phyloP scores from a whole-genome alignment of 2,888 invertebrate species.

The Troides oblongomaculatus region DNA sequence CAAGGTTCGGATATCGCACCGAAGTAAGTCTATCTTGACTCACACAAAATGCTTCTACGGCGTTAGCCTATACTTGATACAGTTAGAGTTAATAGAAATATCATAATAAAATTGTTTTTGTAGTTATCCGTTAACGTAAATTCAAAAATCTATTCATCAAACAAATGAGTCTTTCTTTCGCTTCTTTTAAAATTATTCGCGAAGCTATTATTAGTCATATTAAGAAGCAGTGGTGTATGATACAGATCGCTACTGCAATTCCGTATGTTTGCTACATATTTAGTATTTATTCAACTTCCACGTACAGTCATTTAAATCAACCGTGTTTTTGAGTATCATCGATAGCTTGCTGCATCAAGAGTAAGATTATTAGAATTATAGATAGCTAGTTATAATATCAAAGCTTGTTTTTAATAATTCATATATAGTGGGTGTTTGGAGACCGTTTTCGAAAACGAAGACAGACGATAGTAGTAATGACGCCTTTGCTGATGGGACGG shows the following conservation, averaged over 20 bases:
- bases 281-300: slow-evolving; percentile 31
- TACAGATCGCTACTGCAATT: slow-evolving; percentile 49
- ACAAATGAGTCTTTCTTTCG: slow-evolving; percentile 33
- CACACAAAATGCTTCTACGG: slow-evolving; percentile 36
- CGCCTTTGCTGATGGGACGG: too few relatives aligned
- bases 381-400: neutral
- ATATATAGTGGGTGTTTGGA: too few relatives aligned
- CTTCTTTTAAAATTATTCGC: slow-evolving; percentile 74
- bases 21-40: slow-evolving; percentile 83
- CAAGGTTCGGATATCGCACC: slow-evolving; percentile 96
- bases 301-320: neutral
- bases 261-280: slow-evolving; percentile 58
- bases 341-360: slow-evolving; percentile 79
- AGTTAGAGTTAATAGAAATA: slow-evolving; percentile 10
- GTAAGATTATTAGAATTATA: slow-evolving; percentile 40
- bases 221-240: slow-evolving; percentile 58
- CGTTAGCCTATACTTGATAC: slow-evolving; percentile 18
- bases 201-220: slow-evolving; percentile 42
- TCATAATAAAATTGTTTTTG: slow-evolving; percentile 24
- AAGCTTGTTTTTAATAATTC: neutral
- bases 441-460: too few relatives aligned
- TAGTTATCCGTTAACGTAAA: neutral
- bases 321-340: slow-evolving; percentile 71
- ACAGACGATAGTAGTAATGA: too few relatives aligned
- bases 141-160: neutral